Evolutionary conservation across 2,113 vertebrate species (phyloP), one percentile per base, ranked within the genome.

Genomic region (Melanerpes formicivorus): DNA sequence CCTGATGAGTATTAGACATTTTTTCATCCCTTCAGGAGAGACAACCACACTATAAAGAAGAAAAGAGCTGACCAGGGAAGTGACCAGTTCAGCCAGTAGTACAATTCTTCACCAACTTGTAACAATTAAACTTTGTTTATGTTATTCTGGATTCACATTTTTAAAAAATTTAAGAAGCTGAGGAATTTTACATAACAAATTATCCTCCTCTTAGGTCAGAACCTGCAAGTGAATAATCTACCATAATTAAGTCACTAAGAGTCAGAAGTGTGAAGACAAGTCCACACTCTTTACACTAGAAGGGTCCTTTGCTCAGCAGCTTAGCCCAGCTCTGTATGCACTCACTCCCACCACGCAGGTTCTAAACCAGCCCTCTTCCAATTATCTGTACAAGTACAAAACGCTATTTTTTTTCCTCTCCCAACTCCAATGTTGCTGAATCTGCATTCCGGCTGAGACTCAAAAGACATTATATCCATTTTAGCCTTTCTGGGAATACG

Each of bases 401-500:
- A 89, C 42, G 55, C 6, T 4, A 59, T 63, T 67, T 86, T 13
- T 13, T 89, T 89, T 87, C 84, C 23, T 77, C 42, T 88, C 90
- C 80, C 6, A 27, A 14, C 48, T 86, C 95, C 76, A 40, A 8
- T 32, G 44, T 62, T 89, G 82, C 76, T 92, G 88, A 76, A 75
- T 85, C 52, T 79, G 64, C 74, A 77, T 79, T 95, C 72, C 78
- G 93, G 55, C 54, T 86, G 27, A 89, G 67, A 59, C 90, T 84
- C 79, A 84, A 84, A 96, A 94, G 92, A 88, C 26, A 16, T 94
- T 82, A 70, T 77, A 90, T n/a, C 26, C 52, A 48, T 90, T 95
- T 93, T 80, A 93, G 62, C 52, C 87, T 91, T 85, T 72, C 91
- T 88, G 73, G 97, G 92, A 95, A 88, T 76, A 66, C 40, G 66